Evolutionary conservation across 35 echinoderm and acorn worm genomes (phyloP).

Genomic region (Chiridota heheva): DNA sequence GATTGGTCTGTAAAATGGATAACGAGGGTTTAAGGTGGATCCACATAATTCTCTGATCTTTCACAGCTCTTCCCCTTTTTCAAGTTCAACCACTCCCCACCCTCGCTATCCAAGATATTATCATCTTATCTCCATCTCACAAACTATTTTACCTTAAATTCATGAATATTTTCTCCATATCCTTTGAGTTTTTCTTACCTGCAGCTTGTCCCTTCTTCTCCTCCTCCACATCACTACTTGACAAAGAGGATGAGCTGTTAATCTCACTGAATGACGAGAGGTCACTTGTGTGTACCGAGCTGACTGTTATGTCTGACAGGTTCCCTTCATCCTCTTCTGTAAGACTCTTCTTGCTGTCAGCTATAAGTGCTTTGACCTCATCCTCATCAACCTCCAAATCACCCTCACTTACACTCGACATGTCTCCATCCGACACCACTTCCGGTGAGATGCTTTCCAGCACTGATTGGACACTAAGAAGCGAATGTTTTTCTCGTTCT

Average conservation of each 20-base stretch:
- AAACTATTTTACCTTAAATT: background rate
- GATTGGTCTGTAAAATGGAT: too few relatives aligned
- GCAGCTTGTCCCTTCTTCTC: conserved; percentile 37
- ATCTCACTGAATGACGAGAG: conserved; percentile 92
- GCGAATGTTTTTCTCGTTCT: too few relatives aligned
- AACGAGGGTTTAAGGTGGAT: too few relatives aligned
- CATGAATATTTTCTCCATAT: background rate
- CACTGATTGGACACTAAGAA: background rate
- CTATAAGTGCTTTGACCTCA: conserved; percentile 9
- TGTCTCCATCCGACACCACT: conserved; percentile 34
- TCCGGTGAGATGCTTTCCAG: conserved; percentile 24
- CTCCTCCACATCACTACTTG: conserved; percentile 67
- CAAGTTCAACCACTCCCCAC: background rate
- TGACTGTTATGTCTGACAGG: conserved; percentile 95
- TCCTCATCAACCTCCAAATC: conserved; percentile 30
- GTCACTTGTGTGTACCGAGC: conserved; percentile 98
- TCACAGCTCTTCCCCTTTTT: background rate
- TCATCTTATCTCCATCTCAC: too few relatives aligned
- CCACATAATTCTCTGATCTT: background rate
- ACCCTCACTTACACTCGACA: conserved; percentile 28
- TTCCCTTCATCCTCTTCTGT: conserved; percentile 61
- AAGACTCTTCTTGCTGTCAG: conserved; percentile 25
- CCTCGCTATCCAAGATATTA: background rate
- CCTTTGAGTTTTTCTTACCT: too few relatives aligned
- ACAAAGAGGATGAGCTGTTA: conserved; percentile 75